Percentiles rank a stretch among this genome's conserved stretches.
Conservation (phyloP, 2,113 vertebrate genomes). For the Morone chrysops region DNA sequence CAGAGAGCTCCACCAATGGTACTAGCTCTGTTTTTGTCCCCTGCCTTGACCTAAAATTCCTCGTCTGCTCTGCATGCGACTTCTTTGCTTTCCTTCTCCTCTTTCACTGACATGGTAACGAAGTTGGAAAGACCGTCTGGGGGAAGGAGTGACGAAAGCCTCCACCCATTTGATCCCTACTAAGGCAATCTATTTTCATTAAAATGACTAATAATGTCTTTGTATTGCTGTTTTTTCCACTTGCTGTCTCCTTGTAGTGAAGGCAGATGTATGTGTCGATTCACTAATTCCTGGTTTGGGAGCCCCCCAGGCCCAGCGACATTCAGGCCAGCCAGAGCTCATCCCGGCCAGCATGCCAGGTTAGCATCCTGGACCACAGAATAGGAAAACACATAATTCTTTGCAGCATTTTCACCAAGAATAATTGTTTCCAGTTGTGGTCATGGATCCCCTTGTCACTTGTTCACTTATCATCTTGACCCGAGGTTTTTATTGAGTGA, state of each 20-base stretch:
- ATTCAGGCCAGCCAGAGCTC: constrained; percentile 87
- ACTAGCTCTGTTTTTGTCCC: constrained; percentile 49
- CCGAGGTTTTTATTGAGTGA: neutral
- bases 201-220: constrained; percentile 17
- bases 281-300: constrained; percentile 95
- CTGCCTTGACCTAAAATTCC: constrained; percentile 21
- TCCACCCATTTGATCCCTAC: neutral
- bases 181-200: neutral
- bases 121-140: constrained; percentile 58
- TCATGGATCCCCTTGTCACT: neutral
- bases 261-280: constrained; percentile 87
- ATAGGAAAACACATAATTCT: neutral
- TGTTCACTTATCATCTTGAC: neutral
- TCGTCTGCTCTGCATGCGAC: constrained; percentile 16
- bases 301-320: constrained; percentile 86
- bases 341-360: constrained; percentile 89
- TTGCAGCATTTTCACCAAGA: neutral
- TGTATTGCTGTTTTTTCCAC: constrained; percentile 26
- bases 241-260: constrained; percentile 65
- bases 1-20: constrained; percentile 79
- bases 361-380: constrained; percentile 79
- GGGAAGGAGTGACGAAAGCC: constrained; percentile 5
- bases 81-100: constrained; percentile 31
- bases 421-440: neutral
- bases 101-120: constrained; percentile 75